Conservation (phyloP, 2,888 invertebrate genomes). For the Elysia crispata region DNA sequence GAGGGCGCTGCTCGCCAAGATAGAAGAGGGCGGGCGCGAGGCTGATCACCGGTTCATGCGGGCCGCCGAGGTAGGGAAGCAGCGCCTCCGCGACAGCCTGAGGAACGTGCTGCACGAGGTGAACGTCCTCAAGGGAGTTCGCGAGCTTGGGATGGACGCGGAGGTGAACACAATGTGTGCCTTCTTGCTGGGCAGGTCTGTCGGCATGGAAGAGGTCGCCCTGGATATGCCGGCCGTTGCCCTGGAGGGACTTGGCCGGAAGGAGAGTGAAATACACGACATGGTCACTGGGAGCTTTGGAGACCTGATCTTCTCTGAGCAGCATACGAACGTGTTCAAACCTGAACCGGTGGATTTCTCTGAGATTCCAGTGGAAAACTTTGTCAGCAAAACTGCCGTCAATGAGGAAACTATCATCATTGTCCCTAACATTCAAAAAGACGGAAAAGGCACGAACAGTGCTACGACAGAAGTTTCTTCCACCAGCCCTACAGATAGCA, state of each 20-base stretch:
- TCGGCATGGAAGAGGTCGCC: slow-evolving; percentile 48
- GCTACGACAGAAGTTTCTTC: not conserved
- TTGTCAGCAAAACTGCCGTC: not conserved
- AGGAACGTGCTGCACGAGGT: slow-evolving; percentile 53
- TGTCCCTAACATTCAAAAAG: not conserved
- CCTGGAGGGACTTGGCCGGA: slow-evolving; percentile 24
- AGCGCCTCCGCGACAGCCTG: slow-evolving; percentile 49
- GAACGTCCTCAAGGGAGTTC: slow-evolving; percentile 51
- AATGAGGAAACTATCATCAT: not conserved
- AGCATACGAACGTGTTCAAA: slow-evolving; percentile 35
- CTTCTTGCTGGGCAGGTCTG: slow-evolving; percentile 45
- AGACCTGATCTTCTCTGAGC: slow-evolving; percentile 37
- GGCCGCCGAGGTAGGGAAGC: slow-evolving; percentile 48
- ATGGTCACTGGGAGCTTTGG: slow-evolving; percentile 50
- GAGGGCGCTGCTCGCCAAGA: slow-evolving; percentile 56
- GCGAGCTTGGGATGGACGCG: slow-evolving; percentile 49
- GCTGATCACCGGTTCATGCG: slow-evolving; percentile 49
- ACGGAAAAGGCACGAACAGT: not conserved
- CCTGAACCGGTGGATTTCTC: slow-evolving; percentile 42
- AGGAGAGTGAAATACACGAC: not conserved
- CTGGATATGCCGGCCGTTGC: slow-evolving; percentile 44
- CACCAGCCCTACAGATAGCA: not conserved
- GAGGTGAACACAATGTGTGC: slow-evolving; percentile 51
- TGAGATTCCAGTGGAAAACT: slow-evolving; percentile 17
- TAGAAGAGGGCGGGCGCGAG: slow-evolving; percentile 54